Conservation (phyloP, 2,888 invertebrate species). For the Macropis europaea region DNA sequence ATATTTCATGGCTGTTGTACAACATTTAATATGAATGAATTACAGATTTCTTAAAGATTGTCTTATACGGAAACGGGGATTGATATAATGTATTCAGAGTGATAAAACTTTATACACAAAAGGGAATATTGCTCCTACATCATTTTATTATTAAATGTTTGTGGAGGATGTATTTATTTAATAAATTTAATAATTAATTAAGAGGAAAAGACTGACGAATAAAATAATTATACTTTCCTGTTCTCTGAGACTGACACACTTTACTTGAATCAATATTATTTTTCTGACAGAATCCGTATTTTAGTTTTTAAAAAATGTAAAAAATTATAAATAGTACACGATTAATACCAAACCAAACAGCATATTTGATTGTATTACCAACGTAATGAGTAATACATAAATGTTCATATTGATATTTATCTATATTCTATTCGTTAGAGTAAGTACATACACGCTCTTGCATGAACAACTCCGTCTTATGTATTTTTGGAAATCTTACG, state of each 20-base stretch:
- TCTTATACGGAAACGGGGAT: conserved; percentile 40
- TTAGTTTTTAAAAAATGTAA: conserved; percentile 9
- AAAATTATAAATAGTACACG: conserved; percentile 3
- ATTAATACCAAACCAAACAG: conserved; percentile 10
- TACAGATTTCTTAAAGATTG: conserved; percentile 33
- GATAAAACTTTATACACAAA: conserved; percentile 42
- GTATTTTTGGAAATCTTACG: conserved; percentile 16
- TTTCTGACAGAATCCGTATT: conserved; percentile 2
- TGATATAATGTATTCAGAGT: conserved; percentile 17
- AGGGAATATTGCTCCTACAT: conserved; percentile 32
- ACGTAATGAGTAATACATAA: neutral
- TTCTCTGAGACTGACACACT: conserved; percentile 46
- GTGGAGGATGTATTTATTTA: conserved; percentile 75
- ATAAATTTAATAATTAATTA: conserved; percentile 72
- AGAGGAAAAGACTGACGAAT: conserved; percentile 62
- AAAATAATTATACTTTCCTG: conserved; percentile 48
- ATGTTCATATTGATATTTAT: no score
- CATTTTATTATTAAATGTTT: conserved; percentile 54
- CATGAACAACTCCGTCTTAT: conserved; percentile 5
- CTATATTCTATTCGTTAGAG: conserved; percentile 20
- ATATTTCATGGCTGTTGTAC: conserved; percentile 36
- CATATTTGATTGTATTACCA: neutral
- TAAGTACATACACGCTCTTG: neutral
- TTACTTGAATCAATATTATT: conserved; percentile 22
- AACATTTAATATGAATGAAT: conserved; percentile 32